A percentile compares a stretch with the other conserved stretches of the same genome.
phyloP scores from a whole-genome alignment of 2,797 vertebrate species.

The Microtus californicus region DNA sequence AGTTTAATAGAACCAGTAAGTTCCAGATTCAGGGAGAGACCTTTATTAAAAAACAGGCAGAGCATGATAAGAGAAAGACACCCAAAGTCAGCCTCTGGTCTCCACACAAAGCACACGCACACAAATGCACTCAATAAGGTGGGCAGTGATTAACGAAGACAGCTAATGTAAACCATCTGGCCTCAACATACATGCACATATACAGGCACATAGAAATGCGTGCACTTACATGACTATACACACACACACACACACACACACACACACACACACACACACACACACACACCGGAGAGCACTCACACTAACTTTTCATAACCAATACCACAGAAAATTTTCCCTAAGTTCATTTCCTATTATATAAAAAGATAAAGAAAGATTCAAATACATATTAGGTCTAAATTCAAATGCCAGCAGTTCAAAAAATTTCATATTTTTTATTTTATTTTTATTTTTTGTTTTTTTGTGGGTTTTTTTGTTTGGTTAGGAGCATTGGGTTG shows the following conservation, averaged over 20 bases:
- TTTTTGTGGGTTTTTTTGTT: no score
- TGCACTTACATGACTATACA: neutral
- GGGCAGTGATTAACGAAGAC: neutral
- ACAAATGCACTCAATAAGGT: neutral
- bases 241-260: neutral
- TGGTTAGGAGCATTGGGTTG: neutral
- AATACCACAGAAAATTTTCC: conserved; percentile 28
- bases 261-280: neutral
- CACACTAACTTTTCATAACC: conserved; percentile 28
- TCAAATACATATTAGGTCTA: conserved; percentile 25
- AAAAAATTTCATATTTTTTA: neutral
- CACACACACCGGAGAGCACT: no score
- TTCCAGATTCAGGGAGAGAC: neutral
- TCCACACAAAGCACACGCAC: neutral
- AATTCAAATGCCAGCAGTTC: conserved; percentile 42
- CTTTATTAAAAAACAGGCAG: neutral
- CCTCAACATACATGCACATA: neutral
- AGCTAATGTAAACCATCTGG: neutral
- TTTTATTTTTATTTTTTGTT: no score
- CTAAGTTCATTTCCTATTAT: conserved; percentile 42
- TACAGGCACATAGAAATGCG: neutral
- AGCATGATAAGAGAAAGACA: neutral
- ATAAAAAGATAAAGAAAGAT: conserved; percentile 13
- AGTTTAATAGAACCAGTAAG: neutral
- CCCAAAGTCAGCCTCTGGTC: neutral